Base-by-base conservation (phyloP, 2,888 invertebrate species). In the Gnatocerus cornutus region DNA sequence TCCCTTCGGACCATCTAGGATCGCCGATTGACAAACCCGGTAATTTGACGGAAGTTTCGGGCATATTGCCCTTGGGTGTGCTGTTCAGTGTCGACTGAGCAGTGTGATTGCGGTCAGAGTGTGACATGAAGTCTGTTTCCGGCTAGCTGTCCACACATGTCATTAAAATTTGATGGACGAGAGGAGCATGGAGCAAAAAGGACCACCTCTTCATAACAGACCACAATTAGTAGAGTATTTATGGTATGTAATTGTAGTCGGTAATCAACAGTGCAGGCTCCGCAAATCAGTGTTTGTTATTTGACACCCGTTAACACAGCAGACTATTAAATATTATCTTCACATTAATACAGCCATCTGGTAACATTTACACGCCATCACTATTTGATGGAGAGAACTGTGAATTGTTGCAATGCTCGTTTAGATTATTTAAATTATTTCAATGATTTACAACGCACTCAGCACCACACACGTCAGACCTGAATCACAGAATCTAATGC, bases 181-280 rank as follows among this genome's bases (percentile, higher is more conserved):
- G 67, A 52, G 62, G 68, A 72, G 27, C 68, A 71, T 66, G 66
- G 69, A 61, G 69, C 69, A 74, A 75, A 75, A 73, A 76, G 71
- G 68, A 68, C 72, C 65, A 74, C 68, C 74, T 68, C 69, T 70
- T 68, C 68, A 73, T 63, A 70, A 56, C 70, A 70, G 66, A 48
- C 66, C 65, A 50, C 66, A 70, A 70, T 70, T 70, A 70, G 62
- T 56, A 27, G 55, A 59, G 50, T 69, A 69, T 69, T 69, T 63
- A 68, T 68, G 52, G 46, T 43, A 55, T 41, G 50, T 71, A 71
- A 71, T 71, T 68, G 71, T 72, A 70, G 69, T 70, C 52, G 65
- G 52, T 63, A 71, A 73, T 71, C 73, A 71, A 68, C 69, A 73
- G 46, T 62, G 62, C 59, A 48, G 62, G 53, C 68, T 52, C 66